phyloP scores from a whole-genome alignment of 2,113 vertebrate species.

The Ursus arctos region DNA sequence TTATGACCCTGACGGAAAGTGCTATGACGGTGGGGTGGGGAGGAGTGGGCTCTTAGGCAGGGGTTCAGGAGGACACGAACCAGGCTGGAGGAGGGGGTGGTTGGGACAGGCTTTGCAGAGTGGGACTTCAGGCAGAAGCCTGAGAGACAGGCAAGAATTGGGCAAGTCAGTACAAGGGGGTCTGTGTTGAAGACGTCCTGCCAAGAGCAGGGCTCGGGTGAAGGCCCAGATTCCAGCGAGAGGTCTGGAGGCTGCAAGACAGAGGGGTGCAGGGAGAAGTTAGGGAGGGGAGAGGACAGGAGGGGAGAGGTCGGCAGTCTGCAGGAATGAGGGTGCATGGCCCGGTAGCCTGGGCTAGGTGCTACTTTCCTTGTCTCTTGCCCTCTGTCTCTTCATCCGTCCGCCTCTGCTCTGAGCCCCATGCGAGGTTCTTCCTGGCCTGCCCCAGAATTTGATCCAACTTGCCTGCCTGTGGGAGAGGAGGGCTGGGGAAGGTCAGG shows the following conservation, averaged over 20 bases:
- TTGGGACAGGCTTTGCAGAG: not conserved
- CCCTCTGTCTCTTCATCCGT: accelerated
- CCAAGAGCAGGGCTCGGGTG: not conserved
- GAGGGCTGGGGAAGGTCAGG: no score
- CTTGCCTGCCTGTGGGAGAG: no score
- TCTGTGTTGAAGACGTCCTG: accelerated
- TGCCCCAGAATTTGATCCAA: not conserved
- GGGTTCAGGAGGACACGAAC: not conserved
- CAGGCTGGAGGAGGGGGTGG: accelerated
- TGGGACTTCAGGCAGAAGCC: accelerated
- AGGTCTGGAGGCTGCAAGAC: not conserved
- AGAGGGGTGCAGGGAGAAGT: accelerated
- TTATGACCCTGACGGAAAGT: not conserved
- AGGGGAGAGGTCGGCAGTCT: no score
- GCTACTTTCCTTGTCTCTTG: no score
- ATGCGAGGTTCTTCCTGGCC: not conserved
- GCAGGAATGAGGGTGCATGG: accelerated
- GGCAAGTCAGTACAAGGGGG: not conserved
- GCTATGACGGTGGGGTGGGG: accelerated
- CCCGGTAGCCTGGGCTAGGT: not conserved
- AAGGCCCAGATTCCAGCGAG: not conserved
- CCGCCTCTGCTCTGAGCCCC: not conserved
- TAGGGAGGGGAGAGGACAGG: accelerated
- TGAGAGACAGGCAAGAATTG: accelerated
- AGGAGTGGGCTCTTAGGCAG: accelerated